Conservation (phyloP, 2,113 vertebrate genomes). For the Acrocephalus kingi region DNA sequence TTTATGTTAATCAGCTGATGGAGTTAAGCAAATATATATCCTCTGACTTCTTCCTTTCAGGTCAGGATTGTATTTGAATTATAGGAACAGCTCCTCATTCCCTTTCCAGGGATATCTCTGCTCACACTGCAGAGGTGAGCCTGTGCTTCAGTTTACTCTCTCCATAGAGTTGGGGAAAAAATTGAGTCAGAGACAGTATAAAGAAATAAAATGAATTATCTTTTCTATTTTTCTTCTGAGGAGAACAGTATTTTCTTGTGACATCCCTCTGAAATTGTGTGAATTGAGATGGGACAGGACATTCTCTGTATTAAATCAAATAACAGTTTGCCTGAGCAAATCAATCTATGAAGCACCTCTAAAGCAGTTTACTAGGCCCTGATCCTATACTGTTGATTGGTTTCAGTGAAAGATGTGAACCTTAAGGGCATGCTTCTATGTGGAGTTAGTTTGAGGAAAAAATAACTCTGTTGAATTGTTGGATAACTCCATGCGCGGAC, state of each 20-base stretch:
- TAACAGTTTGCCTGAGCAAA: background rate
- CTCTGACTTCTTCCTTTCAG: background rate
- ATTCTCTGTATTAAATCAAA: background rate
- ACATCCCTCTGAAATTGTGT: background rate
- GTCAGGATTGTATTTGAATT: background rate
- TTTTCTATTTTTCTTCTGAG: background rate
- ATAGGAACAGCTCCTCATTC: background rate
- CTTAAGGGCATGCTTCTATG: background rate
- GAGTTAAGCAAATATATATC: background rate
- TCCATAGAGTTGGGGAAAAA: background rate
- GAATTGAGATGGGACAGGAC: background rate
- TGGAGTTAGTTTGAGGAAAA: background rate
- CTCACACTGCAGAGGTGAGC: background rate
- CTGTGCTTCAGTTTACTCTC: background rate
- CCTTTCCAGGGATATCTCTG: background rate
- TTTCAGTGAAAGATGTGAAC: background rate
- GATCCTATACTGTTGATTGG: background rate
- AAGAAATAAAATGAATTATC: background rate
- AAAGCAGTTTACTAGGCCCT: background rate
- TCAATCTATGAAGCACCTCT: background rate
- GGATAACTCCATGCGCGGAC: background rate
- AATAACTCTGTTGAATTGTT: background rate
- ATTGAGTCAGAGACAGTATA: background rate
- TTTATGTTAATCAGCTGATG: background rate
- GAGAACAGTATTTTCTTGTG: background rate